Evolutionary conservation across 92 coral and sea anemone species (phyloP), one percentile per base, ranked within the genome.

Genomic region (Epizoanthus ramosus): DNA sequence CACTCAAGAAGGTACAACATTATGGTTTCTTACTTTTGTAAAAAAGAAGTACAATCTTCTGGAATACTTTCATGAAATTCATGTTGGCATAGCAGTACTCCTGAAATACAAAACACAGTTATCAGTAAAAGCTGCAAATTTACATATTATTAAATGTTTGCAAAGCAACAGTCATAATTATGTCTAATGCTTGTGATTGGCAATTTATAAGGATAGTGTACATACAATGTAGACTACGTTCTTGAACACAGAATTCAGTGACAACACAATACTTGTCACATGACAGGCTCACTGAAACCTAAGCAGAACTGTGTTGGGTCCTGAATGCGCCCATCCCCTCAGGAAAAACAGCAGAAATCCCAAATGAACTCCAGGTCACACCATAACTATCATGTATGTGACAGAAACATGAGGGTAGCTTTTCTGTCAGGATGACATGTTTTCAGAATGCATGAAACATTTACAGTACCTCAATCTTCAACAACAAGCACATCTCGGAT

Each of bases 61-160:
- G 98, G 85, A 97, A 97, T 12, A 97, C 94, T 85, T 97, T 97
- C 91, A 92, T 77, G 87, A 97, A 97, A 90, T 87, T 94, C 99
- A 90, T 90, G 91, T 97, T 97, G 71, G 91, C 98, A 81, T 97
- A 97, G 85, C 98, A 97, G 85, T 97, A 94, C 41, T 97, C 99
- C 99, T 97, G 84, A 24, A 39, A 57, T 37, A 65, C 43, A 80
- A 50, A 76, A 67, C 16, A 79, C 13, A 13, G 16, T 72, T 28
- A 79, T 52, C 47, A 59, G 25, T 50, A 25, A 21, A 23, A 6
- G 17, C 31, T 8, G 58, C 35, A 18, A 35, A 50, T 21, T 35
- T 4, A 76, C 39, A 21, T 76, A 12, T 3, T n/a, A n/a, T 28
- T 28, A 0, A 28, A 47, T 21, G 64, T 22, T 3, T 16, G 9